Percentiles rank a stretch among this genome's conserved stretches.
Conservation (phyloP, 2,888 invertebrate species). For the Hypsopygia costalis region DNA sequence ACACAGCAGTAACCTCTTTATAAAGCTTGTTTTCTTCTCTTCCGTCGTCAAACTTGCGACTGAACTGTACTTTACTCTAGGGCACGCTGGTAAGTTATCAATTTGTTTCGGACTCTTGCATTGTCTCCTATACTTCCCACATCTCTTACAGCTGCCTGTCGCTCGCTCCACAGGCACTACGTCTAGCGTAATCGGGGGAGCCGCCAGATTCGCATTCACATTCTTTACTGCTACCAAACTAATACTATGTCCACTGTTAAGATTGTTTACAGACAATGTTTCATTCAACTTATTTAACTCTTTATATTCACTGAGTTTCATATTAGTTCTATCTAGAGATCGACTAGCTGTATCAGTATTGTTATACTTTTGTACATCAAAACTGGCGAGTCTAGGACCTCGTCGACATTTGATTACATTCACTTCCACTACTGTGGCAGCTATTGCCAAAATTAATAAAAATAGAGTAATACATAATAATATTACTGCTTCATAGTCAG, state of each 20-base stretch:
- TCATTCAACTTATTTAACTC: constrained; percentile 23
- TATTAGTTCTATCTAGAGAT: constrained; percentile 27
- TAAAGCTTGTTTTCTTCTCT: constrained; percentile 42
- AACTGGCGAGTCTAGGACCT: constrained; percentile 47
- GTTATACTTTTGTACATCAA: constrained; percentile 58
- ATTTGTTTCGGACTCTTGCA: constrained; percentile 40
- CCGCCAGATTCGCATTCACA: constrained; percentile 37
- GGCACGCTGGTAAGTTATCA: constrained; percentile 43
- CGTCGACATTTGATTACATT: constrained; percentile 47
- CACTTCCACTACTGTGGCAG: constrained; percentile 70
- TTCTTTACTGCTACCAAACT: constrained; percentile 50
- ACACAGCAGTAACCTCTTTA: constrained; percentile 53
- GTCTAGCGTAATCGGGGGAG: constrained; percentile 63
- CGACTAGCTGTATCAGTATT: constrained; percentile 23
- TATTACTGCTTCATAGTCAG: constrained; percentile 49
- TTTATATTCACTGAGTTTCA: constrained; percentile 26
- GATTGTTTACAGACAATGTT: constrained; percentile 20
- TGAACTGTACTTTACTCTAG: constrained; percentile 52
- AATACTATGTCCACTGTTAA: constrained; percentile 40
- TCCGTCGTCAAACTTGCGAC: constrained; percentile 51
- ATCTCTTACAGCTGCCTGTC: constrained; percentile 54
- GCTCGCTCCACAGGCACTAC: constrained; percentile 55
- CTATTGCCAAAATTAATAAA: constrained; percentile 43
- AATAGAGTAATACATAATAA: constrained; percentile 44
- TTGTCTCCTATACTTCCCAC: constrained; percentile 67